Conservation (phyloP, 2,113 vertebrate genomes). For the Anser cygnoides region DNA sequence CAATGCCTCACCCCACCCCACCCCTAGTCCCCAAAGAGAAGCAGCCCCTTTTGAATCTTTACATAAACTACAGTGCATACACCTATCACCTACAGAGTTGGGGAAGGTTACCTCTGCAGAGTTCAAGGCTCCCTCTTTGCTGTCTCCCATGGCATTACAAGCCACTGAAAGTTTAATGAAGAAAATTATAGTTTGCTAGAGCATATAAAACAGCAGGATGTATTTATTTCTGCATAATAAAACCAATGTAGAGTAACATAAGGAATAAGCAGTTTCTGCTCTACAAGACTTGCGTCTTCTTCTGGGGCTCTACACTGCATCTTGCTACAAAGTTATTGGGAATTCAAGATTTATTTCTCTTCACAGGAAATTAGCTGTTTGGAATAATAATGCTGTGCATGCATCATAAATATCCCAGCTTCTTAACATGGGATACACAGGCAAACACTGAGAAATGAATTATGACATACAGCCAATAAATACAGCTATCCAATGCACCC, state of each 20-base stretch:
- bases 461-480: background rate
- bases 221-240: slow-evolving; percentile 21
- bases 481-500: background rate
- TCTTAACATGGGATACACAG: background rate
- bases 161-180: slow-evolving; percentile 3
- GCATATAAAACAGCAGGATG: slow-evolving; percentile 2
- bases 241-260: background rate
- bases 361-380: background rate
- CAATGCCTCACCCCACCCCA: background rate
- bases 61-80: background rate
- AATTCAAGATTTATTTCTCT: slow-evolving; percentile 3
- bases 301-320: background rate
- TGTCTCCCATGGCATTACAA: background rate
- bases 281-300: background rate
- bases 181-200: background rate
- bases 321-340: background rate
- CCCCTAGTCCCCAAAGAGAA: background rate
- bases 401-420: slow-evolving; percentile 7
- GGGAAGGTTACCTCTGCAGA: background rate
- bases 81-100: background rate
- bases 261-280: background rate
- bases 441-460: background rate
- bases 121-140: background rate
- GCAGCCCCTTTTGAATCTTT: background rate
- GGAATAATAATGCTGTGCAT: background rate